Conservation (phyloP, 2,113 vertebrate genomes). For the Tonatia bakeri region DNA sequence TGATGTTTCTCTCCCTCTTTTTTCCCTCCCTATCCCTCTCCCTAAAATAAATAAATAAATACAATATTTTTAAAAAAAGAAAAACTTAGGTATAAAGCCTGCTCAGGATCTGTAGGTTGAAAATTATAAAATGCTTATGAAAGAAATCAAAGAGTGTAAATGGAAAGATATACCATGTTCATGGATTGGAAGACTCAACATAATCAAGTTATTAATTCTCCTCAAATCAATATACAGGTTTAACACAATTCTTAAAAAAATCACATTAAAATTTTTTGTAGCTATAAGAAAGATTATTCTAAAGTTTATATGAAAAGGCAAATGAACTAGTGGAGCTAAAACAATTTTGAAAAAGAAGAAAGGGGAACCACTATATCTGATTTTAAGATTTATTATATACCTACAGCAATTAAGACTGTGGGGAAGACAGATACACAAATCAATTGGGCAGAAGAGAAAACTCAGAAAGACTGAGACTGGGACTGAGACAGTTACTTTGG, state of each 20-base stretch:
- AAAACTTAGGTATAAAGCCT: background rate
- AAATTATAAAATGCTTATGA: constrained; percentile 27
- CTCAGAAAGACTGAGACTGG: background rate
- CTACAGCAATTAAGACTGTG: background rate
- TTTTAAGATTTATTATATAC: constrained; percentile 19
- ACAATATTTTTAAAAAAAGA: no score
- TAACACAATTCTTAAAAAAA: background rate
- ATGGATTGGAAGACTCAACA: background rate
- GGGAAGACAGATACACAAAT: background rate
- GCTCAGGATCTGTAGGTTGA: background rate
- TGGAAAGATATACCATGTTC: background rate
- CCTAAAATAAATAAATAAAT: no score
- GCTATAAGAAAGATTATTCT: constrained; percentile 1
- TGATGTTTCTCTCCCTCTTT: no score
- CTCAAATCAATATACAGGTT: no score
- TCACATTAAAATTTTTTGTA: background rate
- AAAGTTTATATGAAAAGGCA: constrained; percentile 18
- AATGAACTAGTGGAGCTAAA: constrained; percentile 1
- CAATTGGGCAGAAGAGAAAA: constrained; percentile 21
- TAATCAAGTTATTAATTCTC: constrained; percentile 10
- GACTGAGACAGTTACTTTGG: background rate
- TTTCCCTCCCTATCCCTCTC: no score
- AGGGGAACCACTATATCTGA: background rate
- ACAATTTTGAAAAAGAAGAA: constrained; percentile 2
- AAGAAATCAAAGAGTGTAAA: constrained; percentile 20